Evolutionary conservation across 2,797 vertebrate species (phyloP), one percentile per base, ranked within the genome.

Genomic region (Leptatherina wallacei): DNA sequence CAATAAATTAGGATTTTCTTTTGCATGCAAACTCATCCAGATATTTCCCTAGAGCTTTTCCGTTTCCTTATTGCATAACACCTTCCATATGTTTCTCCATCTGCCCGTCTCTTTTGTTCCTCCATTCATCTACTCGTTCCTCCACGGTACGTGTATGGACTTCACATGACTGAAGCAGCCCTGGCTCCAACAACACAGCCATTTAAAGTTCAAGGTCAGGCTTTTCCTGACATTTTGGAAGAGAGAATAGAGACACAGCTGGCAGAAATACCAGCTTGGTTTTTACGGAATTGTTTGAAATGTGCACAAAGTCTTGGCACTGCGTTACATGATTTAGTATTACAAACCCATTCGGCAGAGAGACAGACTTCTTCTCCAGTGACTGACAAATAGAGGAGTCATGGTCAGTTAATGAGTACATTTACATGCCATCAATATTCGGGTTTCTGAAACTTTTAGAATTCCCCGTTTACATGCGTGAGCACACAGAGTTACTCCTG

Each of bases 41-140:
- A 54, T 54, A 54, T 54, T 54, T 82, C 86, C 89, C 85, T 62
- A 14, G 84, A 81, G 85, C 80, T 66, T 2, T 56, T 61, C 69
- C 32, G 70, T 71, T 78, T 76, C 65, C 82, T 85, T 84, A 77
- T 87, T 87, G 82, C 75, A 80, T 87, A 85, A 85, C 71, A 85
- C 36, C 33, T 83, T 71, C 73, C 51, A 29, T 88, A 86, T 85
- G 80, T 73, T 86, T 82, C 71, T 77, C 85, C 86, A 88, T 89
- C 89, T 89, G 86, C 65, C 69, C 22, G 1, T 66, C 65, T 63
- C 69, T 71, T 33, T 64, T 70, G 59, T 65, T 73, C 68, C 52
- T 36, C 22, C 32, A 76, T 73, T 54, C 70, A 38, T 72, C 70
- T 57, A 77, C 49, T 75, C 73, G 2, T 33, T 70, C 68, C 49